These are phyloP conservation scores for Toxotes chatareus DNA, from an alignment of 2,113 vertebrate genomes.

Conservation along the genomic window DNA sequence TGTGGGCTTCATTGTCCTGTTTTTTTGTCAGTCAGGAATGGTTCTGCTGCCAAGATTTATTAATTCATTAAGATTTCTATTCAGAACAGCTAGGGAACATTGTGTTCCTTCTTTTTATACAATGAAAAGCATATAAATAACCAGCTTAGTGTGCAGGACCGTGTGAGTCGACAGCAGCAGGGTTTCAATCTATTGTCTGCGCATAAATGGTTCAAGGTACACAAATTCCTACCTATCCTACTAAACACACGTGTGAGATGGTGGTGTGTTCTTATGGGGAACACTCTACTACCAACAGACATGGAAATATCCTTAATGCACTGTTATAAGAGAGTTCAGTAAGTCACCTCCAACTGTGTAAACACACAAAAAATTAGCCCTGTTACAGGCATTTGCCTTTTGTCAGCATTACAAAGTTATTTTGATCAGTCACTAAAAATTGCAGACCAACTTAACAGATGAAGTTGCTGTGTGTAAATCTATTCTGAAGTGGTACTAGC, in stretches of 20 bases:
- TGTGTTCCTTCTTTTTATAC: constrained; percentile 78
- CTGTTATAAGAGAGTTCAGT: background rate
- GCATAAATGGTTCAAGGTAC: constrained; percentile 61
- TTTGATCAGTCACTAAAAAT: constrained; percentile 13
- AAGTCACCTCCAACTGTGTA: background rate
- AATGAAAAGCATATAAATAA: constrained; percentile 81
- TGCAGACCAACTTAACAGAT: constrained; percentile 27
- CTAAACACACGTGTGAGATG: background rate
- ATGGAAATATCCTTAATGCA: background rate
- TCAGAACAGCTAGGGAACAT: constrained; percentile 81
- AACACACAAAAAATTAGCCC: background rate
- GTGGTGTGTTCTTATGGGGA: constrained; percentile 7
- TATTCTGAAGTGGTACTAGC: constrained; percentile 42
- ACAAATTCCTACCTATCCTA: constrained; percentile 27
- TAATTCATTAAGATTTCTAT: constrained; percentile 86
- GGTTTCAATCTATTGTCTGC: constrained; percentile 54
- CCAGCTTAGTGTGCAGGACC: constrained; percentile 64
- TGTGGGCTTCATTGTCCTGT: constrained; percentile 80
- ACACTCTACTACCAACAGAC: background rate
- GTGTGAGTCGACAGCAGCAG: constrained; percentile 50
- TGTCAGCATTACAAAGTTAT: constrained; percentile 7
- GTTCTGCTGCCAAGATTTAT: constrained; percentile 83
- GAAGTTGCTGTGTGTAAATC: constrained; percentile 22
- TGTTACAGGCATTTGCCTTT: background rate
- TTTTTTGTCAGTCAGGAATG: constrained; percentile 75